phyloP scores from a whole-genome alignment of 1,140 invertebrate genomes.

The Saxidomus purpurata region DNA sequence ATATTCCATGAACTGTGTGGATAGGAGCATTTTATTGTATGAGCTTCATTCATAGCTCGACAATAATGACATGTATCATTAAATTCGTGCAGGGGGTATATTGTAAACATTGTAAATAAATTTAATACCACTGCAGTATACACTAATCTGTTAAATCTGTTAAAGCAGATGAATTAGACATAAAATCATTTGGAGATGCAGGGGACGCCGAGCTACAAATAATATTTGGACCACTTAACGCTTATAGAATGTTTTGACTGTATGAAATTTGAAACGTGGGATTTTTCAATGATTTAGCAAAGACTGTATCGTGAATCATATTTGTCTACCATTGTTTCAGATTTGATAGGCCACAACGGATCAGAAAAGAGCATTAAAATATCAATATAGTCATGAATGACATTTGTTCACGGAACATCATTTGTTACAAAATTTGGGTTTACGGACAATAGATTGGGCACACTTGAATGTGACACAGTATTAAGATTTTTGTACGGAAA shows the following conservation, averaged over 20 bases:
- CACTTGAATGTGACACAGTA: slow-evolving; percentile 18
- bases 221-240: slow-evolving; percentile 15
- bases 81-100: background rate
- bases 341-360: slow-evolving; percentile 13
- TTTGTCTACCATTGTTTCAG: background rate
- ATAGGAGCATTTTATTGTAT: no score
- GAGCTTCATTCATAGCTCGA: no score
- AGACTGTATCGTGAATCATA: slow-evolving; percentile 15
- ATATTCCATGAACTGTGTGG: no score
- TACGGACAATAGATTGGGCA: slow-evolving; percentile 7
- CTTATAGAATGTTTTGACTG: background rate
- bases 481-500: slow-evolving; percentile 19
- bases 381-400: slow-evolving; percentile 10
- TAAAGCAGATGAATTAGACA: background rate
- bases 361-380: slow-evolving; percentile 6
- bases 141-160: background rate
- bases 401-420: slow-evolving; percentile 36
- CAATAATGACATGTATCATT: background rate
- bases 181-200: background rate
- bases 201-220: background rate
- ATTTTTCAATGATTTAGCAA: slow-evolving; percentile 25
- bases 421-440: slow-evolving; percentile 22
- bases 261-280: slow-evolving; percentile 19
- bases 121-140: background rate
- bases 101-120: background rate